Conservation (phyloP, 2,888 invertebrate genomes). For the Ormia ochracea region DNA sequence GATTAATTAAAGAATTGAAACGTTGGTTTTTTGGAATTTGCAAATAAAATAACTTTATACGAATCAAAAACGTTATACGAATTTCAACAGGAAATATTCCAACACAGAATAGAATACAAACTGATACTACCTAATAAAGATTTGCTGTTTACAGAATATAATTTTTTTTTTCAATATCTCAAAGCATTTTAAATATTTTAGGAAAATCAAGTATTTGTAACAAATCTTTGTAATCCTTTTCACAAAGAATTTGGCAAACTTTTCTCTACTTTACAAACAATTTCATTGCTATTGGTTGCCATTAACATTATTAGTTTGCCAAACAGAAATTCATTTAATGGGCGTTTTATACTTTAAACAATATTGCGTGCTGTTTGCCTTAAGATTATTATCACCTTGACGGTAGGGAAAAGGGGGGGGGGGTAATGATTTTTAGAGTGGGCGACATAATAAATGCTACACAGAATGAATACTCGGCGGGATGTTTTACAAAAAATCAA, state of each 20-base stretch:
- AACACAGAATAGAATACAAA: no score
- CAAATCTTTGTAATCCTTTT: not conserved
- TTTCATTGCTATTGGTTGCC: not conserved
- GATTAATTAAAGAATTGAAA: no score
- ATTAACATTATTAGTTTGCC: not conserved
- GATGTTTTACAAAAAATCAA: constrained; percentile 23
- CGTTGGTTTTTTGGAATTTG: no score
- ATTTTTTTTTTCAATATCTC: no score
- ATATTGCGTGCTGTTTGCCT: constrained; percentile 43
- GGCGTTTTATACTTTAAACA: constrained; percentile 6
- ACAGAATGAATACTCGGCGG: not conserved
- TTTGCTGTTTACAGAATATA: no score
- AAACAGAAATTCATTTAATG: not conserved
- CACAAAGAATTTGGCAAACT: not conserved
- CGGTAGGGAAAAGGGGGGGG: no score
- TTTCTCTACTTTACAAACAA: not conserved
- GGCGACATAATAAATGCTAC: not conserved
- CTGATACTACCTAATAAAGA: no score
- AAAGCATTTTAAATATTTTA: no score
- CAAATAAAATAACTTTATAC: no score
- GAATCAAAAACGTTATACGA: no score
- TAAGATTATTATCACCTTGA: constrained; percentile 34
- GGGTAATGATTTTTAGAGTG: constrained; percentile 27
- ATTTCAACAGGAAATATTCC: no score
- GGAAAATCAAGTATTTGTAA: no score